Evolutionary conservation across 2,113 vertebrate genomes (phyloP).

Genomic region (Siniperca chuatsi): DNA sequence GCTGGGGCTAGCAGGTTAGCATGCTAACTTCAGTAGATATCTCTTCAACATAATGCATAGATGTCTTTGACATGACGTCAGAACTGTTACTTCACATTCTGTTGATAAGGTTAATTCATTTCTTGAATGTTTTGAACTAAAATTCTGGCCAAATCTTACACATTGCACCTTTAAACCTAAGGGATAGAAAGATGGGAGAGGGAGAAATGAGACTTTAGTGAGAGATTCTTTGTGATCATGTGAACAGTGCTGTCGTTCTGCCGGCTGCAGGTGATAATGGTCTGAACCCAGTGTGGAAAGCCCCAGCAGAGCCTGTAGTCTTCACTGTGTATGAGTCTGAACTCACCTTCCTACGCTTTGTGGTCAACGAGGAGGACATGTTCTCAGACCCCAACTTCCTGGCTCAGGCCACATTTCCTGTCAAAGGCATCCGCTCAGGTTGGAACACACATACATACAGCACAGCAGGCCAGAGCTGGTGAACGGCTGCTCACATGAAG

Average conservation of each 20-base stretch:
- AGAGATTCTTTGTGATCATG: background rate
- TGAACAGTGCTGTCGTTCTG: background rate
- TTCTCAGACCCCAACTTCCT: slow-evolving; percentile 99
- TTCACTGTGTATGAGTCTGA: slow-evolving; percentile 93
- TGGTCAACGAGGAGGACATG: slow-evolving; percentile 98
- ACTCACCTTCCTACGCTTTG: slow-evolving; percentile 93
- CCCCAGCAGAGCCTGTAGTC: slow-evolving; percentile 85
- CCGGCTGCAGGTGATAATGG: slow-evolving; percentile 91
- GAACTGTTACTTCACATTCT: too few relatives aligned
- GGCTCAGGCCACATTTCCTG: slow-evolving; percentile 94
- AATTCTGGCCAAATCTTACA: too few relatives aligned
- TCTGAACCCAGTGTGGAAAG: slow-evolving; percentile 93
- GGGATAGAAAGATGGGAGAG: background rate
- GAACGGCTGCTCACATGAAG: background rate
- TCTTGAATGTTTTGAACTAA: too few relatives aligned
- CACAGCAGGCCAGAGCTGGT: background rate
- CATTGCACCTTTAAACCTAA: too few relatives aligned
- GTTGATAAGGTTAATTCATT: too few relatives aligned
- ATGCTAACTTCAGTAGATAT: too few relatives aligned
- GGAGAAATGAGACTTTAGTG: background rate
- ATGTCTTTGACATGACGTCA: too few relatives aligned
- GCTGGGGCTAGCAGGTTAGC: too few relatives aligned
- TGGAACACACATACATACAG: slow-evolving; percentile 29
- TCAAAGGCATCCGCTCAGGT: slow-evolving; percentile 96
- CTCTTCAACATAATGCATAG: too few relatives aligned